Evolutionary conservation across 1,140 invertebrate genomes (phyloP), one percentile per base, ranked within the genome.

Genomic region (Brachionus koreanus): DNA sequence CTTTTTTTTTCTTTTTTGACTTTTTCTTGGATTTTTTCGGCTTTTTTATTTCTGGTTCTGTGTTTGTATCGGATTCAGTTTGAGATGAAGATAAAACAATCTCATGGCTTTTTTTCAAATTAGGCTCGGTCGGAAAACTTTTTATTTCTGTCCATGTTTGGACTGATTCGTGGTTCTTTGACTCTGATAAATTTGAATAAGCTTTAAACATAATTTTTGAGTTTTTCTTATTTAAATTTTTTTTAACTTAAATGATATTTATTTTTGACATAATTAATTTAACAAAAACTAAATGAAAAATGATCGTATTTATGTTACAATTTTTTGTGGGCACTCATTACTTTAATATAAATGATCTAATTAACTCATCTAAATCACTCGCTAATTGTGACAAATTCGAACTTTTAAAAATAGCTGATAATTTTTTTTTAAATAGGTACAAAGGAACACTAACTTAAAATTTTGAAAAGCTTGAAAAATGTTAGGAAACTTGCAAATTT

Each of bases 1-100:
- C 13, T 67, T 67, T 67, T 67, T 19, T 67, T 67, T 37, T 67
- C 5, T 67, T 35, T 67, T 67, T 67, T 33, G 63, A 37, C 29
- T 37, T 37, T 67, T 67, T 67, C n/a, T 67, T 67, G 1, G 25
- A 37, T 6, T 67, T 67, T 67, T 67, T 67, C 5, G 12, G 3
- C 12, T 37, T 67, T 19, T 35, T 33, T 10, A 67, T 37, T 4
- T 35, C 29, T 29, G 10, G 33, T 12, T 67, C 29, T 6, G 63
- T 9, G 23, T 25, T 63, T 13, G 43, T 49, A 19, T 23, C 49
- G 9, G 49, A 57, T 19, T 25, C 49, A n/a, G 12, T n/a, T 49
- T 2, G n/a, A 57, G 49, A 57, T 3, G 49, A 57, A 57, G 16
- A 6, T 5, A 57, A 0, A 19, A 23, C 19, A 3, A 3, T 23